Conservation (phyloP, 2,113 vertebrate genomes). For the Todiramphus chloris region DNA sequence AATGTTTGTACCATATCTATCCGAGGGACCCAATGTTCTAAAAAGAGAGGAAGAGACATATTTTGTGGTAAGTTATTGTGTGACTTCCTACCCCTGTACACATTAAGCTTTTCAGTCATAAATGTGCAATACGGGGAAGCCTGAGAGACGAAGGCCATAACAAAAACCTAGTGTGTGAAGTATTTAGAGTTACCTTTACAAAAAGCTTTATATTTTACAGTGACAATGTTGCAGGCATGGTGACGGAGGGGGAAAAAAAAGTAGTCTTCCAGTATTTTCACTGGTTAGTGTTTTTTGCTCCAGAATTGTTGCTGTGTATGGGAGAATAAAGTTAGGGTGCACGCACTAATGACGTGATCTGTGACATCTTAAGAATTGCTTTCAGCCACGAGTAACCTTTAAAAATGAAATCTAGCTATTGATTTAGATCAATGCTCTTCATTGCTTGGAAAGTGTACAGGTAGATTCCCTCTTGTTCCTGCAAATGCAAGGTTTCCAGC, state of each 20-base stretch:
- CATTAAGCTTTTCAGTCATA: neutral
- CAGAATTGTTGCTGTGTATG: neutral
- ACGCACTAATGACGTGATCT: neutral
- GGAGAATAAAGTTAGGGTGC: neutral
- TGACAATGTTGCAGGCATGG: neutral
- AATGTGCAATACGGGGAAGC: neutral
- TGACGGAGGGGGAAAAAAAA: neutral
- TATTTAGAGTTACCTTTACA: neutral
- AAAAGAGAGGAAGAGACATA: neutral
- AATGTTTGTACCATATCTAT: neutral
- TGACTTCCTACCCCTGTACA: neutral
- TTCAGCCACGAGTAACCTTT: conserved; percentile 5
- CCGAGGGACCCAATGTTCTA: neutral
- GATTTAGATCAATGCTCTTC: neutral
- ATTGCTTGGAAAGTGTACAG: neutral
- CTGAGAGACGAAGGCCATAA: neutral
- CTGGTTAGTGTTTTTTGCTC: neutral
- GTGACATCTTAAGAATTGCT: neutral
- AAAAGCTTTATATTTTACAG: neutral
- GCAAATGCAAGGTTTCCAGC: neutral
- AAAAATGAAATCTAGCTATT: conserved; percentile 18
- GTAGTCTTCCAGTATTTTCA: neutral
- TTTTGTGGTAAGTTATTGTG: neutral
- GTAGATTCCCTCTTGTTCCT: neutral
- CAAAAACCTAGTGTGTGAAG: neutral